Percentiles rank a stretch among this genome's conserved stretches.
These are phyloP conservation scores for Stichodactyla helianthus DNA, from an alignment of 64 coral and sea anemone genomes.

Conservation along the genomic window DNA sequence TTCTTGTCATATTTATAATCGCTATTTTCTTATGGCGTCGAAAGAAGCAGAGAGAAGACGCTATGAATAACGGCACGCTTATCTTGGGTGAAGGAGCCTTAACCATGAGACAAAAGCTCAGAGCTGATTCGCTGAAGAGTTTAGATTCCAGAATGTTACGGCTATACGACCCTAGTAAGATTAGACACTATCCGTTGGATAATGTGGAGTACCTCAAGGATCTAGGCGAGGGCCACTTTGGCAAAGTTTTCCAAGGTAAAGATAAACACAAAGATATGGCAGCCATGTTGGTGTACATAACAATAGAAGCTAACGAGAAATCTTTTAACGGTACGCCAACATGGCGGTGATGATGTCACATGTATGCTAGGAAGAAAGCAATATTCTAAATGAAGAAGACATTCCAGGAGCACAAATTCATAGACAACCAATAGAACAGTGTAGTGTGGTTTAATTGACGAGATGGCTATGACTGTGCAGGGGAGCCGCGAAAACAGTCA, in stretches of 20 bases:
- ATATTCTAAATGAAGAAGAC: too few species aligned
- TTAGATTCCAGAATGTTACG: constrained; percentile 57
- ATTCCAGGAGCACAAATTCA: too few species aligned
- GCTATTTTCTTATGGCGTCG: constrained; percentile 16
- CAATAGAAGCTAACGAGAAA: too few species aligned
- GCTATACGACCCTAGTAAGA: constrained; percentile 78
- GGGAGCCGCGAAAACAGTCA: too few species aligned
- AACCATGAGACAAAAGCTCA: constrained; percentile 64
- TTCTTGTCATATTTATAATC: constrained; percentile 26
- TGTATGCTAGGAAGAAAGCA: too few species aligned
- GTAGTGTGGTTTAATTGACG: too few species aligned
- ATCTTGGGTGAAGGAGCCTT: constrained; percentile 51
- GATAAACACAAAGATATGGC: neutral
- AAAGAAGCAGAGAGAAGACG: constrained; percentile 32
- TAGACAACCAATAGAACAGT: too few species aligned
- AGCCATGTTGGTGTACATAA: too few species aligned
- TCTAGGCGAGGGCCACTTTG: constrained; percentile 94
- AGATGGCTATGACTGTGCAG: too few species aligned
- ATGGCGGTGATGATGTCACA: too few species aligned
- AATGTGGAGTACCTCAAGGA: constrained; percentile 88
- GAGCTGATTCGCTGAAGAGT: constrained; percentile 74
- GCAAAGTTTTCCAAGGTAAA: constrained; percentile 93
- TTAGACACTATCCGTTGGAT: constrained; percentile 74
- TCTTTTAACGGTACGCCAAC: too few species aligned
- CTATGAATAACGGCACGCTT: constrained; percentile 42